These are phyloP conservation scores for Lamellibrachia columna DNA, from an alignment of 2,888 invertebrate genomes.

Conservation along the genomic window DNA sequence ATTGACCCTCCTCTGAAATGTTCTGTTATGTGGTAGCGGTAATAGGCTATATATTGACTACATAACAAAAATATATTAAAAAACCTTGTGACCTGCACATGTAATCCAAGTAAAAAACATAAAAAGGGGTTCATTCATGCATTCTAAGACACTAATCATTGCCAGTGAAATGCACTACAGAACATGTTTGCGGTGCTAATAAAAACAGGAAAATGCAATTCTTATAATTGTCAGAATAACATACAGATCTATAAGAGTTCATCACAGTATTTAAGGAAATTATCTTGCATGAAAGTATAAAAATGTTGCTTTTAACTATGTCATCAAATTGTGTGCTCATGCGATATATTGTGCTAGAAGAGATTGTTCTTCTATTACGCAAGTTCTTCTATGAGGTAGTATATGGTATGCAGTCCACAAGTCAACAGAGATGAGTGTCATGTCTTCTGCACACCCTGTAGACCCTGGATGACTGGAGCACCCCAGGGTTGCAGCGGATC, in stretches of 20 bases:
- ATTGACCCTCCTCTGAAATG: too few relatives aligned
- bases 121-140: background rate
- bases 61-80: background rate
- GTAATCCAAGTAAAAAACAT: background rate
- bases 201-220: background rate
- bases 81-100: background rate
- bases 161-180: background rate
- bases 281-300: background rate
- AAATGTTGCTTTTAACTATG: background rate
- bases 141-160: background rate
- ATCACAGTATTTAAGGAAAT: background rate
- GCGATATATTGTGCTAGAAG: background rate
- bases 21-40: too few relatives aligned
- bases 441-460: constrained; percentile 6
- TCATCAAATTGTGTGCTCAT: background rate
- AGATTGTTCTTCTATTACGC: background rate
- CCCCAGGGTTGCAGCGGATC: background rate
- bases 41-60: background rate
- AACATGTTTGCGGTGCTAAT: background rate
- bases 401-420: background rate
- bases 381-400: background rate
- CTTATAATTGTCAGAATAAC: background rate
- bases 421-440: background rate
- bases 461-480: background rate
- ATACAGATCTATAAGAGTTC: background rate